A percentile compares a stretch with the other conserved stretches of the same genome.
These are phyloP conservation scores for Knipowitschia caucasica DNA, from an alignment of 2,797 vertebrate genomes.

Conservation along the genomic window DNA sequence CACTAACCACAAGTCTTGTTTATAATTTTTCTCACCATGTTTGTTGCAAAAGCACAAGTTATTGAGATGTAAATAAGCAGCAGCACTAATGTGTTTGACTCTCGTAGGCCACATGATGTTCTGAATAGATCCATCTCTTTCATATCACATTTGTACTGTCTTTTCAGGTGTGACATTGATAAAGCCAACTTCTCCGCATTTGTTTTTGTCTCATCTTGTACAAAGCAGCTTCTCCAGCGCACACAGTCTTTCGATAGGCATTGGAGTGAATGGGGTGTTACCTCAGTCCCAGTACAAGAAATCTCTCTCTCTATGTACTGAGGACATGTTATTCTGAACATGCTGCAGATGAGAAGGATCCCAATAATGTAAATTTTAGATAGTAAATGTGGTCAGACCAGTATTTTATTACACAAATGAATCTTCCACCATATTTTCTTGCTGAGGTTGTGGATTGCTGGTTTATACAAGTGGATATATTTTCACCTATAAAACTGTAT, in stretches of 20 bases:
- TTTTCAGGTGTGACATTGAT: constrained; percentile 49
- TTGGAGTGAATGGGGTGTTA: background rate
- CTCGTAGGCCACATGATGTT: background rate
- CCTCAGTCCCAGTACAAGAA: no score
- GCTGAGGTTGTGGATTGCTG: background rate
- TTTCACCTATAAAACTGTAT: no score
- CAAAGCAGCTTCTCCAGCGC: constrained; percentile 11
- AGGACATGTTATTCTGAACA: background rate
- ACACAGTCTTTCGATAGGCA: background rate
- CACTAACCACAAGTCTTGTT: constrained; percentile 8
- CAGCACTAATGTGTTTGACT: constrained; percentile 15
- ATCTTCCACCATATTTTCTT: background rate
- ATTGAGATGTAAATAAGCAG: constrained; percentile 41
- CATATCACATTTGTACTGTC: constrained; percentile 41
- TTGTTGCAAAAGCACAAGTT: constrained; percentile 42
- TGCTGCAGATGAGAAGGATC: background rate
- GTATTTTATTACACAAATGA: background rate
- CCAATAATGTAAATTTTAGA: background rate
- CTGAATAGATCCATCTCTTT: constrained; percentile 7
- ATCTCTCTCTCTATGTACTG: background rate
- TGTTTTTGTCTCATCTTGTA: constrained; percentile 38
- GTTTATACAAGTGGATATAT: no score
- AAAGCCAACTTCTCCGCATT: constrained; percentile 37
- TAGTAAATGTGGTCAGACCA: background rate
- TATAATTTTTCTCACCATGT: constrained; percentile 19